Percentiles rank a stretch among this genome's conserved stretches.
Conservation (phyloP, 1,140 invertebrate genomes). For the Anoplolepis gracilipes region DNA sequence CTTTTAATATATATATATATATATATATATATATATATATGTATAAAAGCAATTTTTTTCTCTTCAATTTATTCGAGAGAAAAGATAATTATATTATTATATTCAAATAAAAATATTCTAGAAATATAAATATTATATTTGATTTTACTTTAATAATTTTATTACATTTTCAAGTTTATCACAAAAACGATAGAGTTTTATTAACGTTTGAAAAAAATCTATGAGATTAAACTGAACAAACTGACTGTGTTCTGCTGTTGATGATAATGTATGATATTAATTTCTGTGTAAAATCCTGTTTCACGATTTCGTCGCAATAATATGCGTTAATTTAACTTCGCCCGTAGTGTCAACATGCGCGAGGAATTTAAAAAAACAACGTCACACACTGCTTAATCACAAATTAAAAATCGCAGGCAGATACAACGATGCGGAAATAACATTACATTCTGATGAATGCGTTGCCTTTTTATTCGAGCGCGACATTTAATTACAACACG, state of each 20-base stretch:
- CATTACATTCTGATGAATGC: conserved; percentile 31
- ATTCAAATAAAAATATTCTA: neutral
- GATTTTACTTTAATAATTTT: neutral
- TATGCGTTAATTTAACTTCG: conserved; percentile 21
- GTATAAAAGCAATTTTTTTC: neutral
- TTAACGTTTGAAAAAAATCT: neutral
- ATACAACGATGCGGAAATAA: conserved; percentile 26
- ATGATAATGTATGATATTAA: conserved; percentile 21
- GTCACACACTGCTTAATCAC: conserved; percentile 12
- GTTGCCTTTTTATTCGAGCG: conserved; percentile 36
- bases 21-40: too few species aligned
- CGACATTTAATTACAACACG: conserved; percentile 47
- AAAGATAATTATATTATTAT: neutral
- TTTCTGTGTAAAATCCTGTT: neutral
- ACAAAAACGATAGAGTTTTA: neutral
- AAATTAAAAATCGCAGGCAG: conserved; percentile 28
- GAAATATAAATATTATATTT: neutral
- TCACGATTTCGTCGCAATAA: conserved; percentile 27
- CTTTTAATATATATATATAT: too few species aligned
- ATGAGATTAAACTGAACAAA: neutral
- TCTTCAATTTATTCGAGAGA: neutral
- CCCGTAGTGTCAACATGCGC: neutral
- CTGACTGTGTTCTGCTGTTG: neutral
- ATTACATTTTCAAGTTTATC: neutral
- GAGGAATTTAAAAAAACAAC: conserved; percentile 14